Base-by-base conservation (phyloP, 2,888 invertebrate genomes). In the Mechanitis mazaeus region DNA sequence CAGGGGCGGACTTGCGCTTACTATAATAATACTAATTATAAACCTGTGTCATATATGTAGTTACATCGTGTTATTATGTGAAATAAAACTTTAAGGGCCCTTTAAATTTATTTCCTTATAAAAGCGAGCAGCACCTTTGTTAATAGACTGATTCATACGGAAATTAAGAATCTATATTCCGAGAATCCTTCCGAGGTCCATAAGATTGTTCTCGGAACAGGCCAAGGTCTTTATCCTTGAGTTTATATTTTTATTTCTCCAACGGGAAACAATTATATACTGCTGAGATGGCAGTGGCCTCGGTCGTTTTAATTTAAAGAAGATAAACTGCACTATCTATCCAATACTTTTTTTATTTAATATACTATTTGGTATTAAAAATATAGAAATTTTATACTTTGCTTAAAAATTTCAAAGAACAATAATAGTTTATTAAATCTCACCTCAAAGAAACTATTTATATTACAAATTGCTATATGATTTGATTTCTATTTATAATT, bases 1-100 rank as follows among this genome's bases (percentile, higher is more conserved):
- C 85, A 85, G 85, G 79, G 81, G 72, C 80, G 86, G 61, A 86
- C 58, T 68, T 33, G 47, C 45, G 7, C 9, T 31, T 50, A 28
- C 31, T 50, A 50, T 31, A 9, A 42, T 42, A 42, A 3, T 9
- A 42, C 35, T 35, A 42, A 42, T 9, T 42, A 42, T 9, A 9
- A 38, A 38, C 6, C 2, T 1, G 38, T 38, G 1, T 38, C 38
- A 1, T 38, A 38, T 5, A 5, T 1, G 6, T 6, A 38, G 6
- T 38, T 38, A 38, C 38, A 38, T 38, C 5, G 6, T 38, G 3
- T 38, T 3, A 5, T 38, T 1, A 5, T 5, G 38, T 5, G 20
- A 9, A 42, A 42, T 9, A 42, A 9, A 5, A 42, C 3, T 42
- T 42, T 9, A 42, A 42, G 42, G 6, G 42, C 1, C 42, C 2